These are phyloP conservation scores for Zaprionus capensis DNA, from an alignment of 1,140 invertebrate species.

Conservation along the genomic window DNA sequence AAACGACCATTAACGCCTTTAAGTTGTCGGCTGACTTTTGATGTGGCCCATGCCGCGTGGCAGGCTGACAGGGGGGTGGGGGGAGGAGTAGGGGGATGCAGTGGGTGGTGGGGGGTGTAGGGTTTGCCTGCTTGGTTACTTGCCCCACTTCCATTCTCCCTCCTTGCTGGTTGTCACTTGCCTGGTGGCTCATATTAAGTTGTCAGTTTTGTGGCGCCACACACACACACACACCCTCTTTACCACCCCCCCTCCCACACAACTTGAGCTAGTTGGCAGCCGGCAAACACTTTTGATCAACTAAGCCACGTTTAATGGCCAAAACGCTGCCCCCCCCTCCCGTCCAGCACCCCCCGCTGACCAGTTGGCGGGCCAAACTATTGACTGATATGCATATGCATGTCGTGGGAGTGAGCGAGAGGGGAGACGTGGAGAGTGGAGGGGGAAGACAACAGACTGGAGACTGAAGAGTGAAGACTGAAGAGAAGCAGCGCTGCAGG, in stretches of 20 bases:
- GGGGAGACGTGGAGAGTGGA: background rate
- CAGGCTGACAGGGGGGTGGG: background rate
- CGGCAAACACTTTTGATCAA: slow-evolving; percentile 52
- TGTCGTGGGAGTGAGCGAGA: background rate
- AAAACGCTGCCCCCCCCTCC: slow-evolving; percentile 15
- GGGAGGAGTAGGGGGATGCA: background rate
- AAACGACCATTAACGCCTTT: slow-evolving; percentile 84
- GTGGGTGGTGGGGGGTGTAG: background rate
- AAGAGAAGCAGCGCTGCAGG: background rate
- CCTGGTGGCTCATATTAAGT: slow-evolving; percentile 80
- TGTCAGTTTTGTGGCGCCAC: slow-evolving; percentile 55
- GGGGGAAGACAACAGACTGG: background rate
- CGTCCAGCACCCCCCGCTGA: slow-evolving; percentile 9
- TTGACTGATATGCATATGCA: slow-evolving; percentile 52
- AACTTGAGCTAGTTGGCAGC: slow-evolving; percentile 57
- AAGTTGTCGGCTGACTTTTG: slow-evolving; percentile 77
- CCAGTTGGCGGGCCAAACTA: slow-evolving; percentile 45
- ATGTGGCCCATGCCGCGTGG: slow-evolving; percentile 27
- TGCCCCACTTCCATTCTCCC: background rate
- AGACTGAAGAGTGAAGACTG: background rate
- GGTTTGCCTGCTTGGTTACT: background rate
- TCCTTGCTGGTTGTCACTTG: slow-evolving; percentile 44
- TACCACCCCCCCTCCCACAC: slow-evolving; percentile 1
- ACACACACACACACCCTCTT: background rate
- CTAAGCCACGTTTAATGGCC: slow-evolving; percentile 77